A percentile compares a stretch with the other conserved stretches of the same genome.
These are phyloP conservation scores for Ptilodon capucinus DNA, from an alignment of 2,888 invertebrate genomes.

Conservation along the genomic window DNA sequence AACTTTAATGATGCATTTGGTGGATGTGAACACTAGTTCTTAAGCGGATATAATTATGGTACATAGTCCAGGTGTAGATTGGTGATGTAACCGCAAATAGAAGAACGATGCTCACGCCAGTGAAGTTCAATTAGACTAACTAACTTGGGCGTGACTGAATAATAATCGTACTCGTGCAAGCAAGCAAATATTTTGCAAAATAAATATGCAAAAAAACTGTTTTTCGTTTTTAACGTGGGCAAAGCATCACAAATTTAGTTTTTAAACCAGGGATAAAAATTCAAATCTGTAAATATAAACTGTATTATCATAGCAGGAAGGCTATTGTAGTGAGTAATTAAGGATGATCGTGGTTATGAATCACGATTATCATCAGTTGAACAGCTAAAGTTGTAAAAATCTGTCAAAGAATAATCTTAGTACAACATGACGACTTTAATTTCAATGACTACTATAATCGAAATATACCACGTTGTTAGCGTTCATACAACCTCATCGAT, in stretches of 20 bases:
- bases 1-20: conserved; percentile 31
- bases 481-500: background rate
- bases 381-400: background rate
- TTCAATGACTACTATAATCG: background rate
- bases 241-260: background rate
- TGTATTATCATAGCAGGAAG: background rate
- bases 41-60: conserved; percentile 15
- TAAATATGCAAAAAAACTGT: background rate
- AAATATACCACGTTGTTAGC: background rate
- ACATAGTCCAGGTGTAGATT: conserved; percentile 18
- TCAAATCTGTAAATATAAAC: background rate
- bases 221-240: background rate
- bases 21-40: conserved; percentile 15
- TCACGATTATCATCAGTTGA: background rate
- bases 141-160: conserved; percentile 37
- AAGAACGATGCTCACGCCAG: conserved; percentile 34
- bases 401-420: background rate
- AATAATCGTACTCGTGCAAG: conserved; percentile 14
- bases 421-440: too few species aligned
- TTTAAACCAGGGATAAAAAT: background rate
- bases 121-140: conserved; percentile 42
- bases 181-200: conserved; percentile 26
- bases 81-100: conserved; percentile 17
- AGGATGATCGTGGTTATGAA: background rate
- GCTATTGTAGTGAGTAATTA: background rate